Evolutionary conservation across 2,113 vertebrate genomes (phyloP).

Genomic region (Zapornia atra): DNA sequence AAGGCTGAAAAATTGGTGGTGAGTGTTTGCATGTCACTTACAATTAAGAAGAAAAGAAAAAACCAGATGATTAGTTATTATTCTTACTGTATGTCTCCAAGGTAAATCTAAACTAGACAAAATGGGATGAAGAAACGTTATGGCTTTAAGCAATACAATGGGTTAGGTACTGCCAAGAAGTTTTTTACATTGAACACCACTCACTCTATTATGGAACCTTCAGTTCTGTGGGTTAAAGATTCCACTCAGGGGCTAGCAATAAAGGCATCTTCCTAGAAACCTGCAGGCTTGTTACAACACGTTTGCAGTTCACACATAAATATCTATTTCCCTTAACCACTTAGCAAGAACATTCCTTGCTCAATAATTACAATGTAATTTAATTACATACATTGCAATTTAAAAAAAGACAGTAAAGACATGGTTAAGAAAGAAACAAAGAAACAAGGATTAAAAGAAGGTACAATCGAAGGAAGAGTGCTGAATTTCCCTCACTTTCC

Average conservation of each 20-base stretch:
- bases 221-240: neutral
- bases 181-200: accelerated
- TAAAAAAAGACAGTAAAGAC: neutral
- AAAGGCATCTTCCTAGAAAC: neutral
- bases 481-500: neutral
- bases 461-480: neutral
- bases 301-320: neutral
- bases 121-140: neutral
- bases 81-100: neutral
- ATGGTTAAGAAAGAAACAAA: too few relatives aligned
- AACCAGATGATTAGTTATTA: neutral
- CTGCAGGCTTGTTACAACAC: neutral
- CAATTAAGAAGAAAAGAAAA: neutral
- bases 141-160: neutral
- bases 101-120: neutral
- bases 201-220: neutral
- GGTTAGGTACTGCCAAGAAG: neutral
- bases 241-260: neutral
- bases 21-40: neutral
- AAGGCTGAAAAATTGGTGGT: neutral
- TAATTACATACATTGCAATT: neutral
- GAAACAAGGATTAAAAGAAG: neutral
- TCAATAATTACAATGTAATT: neutral
- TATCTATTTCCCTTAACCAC: neutral
- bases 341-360: neutral